Conservation (phyloP, 2,888 invertebrate genomes). For the Xestia c-nigrum region DNA sequence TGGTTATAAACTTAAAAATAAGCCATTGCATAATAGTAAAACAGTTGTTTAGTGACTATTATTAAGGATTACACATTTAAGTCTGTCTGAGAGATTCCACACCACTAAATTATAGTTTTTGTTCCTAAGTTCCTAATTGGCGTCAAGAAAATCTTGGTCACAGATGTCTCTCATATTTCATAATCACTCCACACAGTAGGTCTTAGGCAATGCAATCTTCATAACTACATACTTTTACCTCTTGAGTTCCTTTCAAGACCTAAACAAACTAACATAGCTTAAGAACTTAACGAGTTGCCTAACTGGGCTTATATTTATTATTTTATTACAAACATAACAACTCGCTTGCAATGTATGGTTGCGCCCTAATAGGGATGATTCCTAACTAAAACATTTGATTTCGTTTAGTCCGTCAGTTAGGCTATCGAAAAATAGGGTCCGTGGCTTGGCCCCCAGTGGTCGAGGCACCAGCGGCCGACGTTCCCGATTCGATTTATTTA, state of each 20-base stretch:
- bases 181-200: constrained; percentile 1
- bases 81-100: neutral
- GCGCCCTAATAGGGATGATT: too few species aligned
- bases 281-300: constrained; percentile 29
- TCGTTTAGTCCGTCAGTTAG: too few species aligned
- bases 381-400: too few species aligned
- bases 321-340: neutral
- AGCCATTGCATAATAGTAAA: neutral
- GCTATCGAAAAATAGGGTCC: too few species aligned
- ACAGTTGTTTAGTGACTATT: neutral
- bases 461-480: too few species aligned
- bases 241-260: constrained; percentile 8
- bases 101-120: constrained; percentile 21
- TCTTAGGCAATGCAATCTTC: constrained; percentile 21
- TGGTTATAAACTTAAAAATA: neutral
- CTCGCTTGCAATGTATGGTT: neutral
- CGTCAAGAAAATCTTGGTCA: constrained; percentile 11
- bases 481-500: too few species aligned
- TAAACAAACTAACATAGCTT: constrained; percentile 39
- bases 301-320: constrained; percentile 17
- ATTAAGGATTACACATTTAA: neutral
- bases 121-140: neutral
- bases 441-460: too few species aligned
- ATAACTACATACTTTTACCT: constrained; percentile 13
- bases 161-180: constrained; percentile 20